These are phyloP conservation scores for Natator depressus DNA, from an alignment of 2,113 vertebrate species.

Conservation along the genomic window DNA sequence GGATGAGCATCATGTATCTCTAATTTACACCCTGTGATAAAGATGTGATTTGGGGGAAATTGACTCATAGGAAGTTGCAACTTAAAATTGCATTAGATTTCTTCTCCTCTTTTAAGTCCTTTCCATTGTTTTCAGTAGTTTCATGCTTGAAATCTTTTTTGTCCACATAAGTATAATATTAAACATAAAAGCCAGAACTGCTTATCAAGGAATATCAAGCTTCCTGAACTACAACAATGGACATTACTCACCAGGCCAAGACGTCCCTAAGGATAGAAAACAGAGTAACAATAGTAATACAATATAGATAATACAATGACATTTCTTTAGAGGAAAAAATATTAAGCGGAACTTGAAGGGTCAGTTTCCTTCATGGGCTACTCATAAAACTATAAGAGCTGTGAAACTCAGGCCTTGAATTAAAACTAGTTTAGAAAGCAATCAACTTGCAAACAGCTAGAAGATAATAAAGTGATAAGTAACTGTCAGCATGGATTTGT, in stretches of 20 bases:
- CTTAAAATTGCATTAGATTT: neutral
- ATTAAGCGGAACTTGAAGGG: neutral
- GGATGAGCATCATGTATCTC: neutral
- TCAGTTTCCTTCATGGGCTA: slow-evolving; percentile 31
- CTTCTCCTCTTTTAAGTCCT: neutral
- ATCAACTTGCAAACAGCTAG: too few species aligned
- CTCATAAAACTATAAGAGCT: neutral
- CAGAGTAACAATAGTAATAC: neutral
- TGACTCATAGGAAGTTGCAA: neutral
- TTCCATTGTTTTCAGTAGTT: neutral
- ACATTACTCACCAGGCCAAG: neutral
- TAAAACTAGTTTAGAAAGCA: neutral
- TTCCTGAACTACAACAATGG: neutral
- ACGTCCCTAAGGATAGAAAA: neutral
- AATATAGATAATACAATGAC: neutral
- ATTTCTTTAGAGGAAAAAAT: neutral
- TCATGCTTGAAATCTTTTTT: neutral
- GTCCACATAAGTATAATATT: neutral
- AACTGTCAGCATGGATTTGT: too few species aligned
- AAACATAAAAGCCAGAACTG: neutral
- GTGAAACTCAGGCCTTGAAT: slow-evolving; percentile 3
- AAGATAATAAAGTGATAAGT: too few species aligned
- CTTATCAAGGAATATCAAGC: neutral
- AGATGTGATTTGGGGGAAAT: neutral
- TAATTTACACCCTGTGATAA: neutral